Conservation (phyloP, 2,113 vertebrate genomes). For the Poeciliopsis retropinna region DNA sequence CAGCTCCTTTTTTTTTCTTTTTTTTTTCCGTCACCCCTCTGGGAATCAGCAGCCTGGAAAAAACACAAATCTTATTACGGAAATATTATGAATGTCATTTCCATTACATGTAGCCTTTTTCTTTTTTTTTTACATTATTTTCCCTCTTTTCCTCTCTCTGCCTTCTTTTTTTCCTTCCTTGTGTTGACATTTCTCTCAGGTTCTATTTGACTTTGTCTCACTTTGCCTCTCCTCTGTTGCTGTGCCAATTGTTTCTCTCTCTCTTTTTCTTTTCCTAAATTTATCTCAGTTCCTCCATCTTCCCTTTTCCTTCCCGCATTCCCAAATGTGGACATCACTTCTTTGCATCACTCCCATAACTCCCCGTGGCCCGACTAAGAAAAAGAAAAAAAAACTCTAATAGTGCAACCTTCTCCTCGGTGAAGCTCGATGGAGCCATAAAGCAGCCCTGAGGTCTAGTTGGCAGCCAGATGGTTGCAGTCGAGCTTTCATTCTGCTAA, state of each 20-base stretch:
- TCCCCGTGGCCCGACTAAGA: slow-evolving; percentile 53
- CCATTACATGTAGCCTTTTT: slow-evolving; percentile 6
- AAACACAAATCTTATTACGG: slow-evolving; percentile 27
- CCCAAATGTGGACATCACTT: slow-evolving; percentile 49
- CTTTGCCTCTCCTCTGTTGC: slow-evolving; percentile 48
- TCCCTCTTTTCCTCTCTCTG: slow-evolving; percentile 4
- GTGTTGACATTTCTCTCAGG: slow-evolving; percentile 45
- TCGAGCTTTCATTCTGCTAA: slow-evolving; percentile 74
- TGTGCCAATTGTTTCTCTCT: slow-evolving; percentile 32
- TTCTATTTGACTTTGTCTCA: slow-evolving; percentile 59
- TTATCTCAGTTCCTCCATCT: slow-evolving; percentile 31
- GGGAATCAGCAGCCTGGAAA: slow-evolving; percentile 22
- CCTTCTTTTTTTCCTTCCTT: neutral
- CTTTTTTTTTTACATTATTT: neutral
- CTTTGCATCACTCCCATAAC: slow-evolving; percentile 50
- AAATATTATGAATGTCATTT: slow-evolving; percentile 14
- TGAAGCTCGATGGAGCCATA: slow-evolving; percentile 69
- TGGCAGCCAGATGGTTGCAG: slow-evolving; percentile 74
- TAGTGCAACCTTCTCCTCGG: slow-evolving; percentile 61
- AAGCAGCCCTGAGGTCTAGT: slow-evolving; percentile 72
- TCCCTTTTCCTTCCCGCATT: slow-evolving; percentile 16
- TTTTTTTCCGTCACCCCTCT: slow-evolving; percentile 32
- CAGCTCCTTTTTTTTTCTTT: neutral
- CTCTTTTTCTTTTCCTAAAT: slow-evolving; percentile 40
- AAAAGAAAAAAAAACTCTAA: slow-evolving; percentile 35